These are phyloP conservation scores for Heteromormyrus szaboi DNA, from an alignment of 2,797 vertebrate genomes.

Conservation along the genomic window DNA sequence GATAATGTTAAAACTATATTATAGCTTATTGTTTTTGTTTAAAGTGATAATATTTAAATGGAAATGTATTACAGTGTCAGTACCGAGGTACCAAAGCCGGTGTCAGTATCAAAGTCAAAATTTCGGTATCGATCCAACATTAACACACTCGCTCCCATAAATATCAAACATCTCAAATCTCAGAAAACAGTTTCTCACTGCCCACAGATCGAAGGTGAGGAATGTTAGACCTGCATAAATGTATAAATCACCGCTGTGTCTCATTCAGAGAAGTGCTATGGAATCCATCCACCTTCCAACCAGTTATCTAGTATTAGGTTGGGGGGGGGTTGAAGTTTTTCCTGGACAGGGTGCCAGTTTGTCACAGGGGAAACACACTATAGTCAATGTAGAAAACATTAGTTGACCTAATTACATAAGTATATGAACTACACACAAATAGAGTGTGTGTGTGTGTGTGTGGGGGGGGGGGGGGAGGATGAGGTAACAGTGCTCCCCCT, in stretches of 20 bases:
- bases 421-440: not conserved
- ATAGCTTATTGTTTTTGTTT: not conserved
- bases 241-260: not conserved
- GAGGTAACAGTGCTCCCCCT: not conserved
- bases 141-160: not conserved
- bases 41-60: not conserved
- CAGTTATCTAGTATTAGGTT: not conserved
- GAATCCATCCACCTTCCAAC: not conserved
- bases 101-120: not conserved
- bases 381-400: not conserved
- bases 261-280: not conserved
- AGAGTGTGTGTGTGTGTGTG: not conserved
- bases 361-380: not conserved
- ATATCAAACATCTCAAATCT: not conserved
- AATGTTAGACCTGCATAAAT: not conserved
- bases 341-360: not conserved
- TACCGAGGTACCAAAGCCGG: not conserved
- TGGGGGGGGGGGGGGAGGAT: too few species aligned
- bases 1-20: not conserved
- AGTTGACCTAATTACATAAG: not conserved
- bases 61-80: not conserved
- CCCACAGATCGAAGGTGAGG: not conserved
- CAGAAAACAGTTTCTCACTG: not conserved
- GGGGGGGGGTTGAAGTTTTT: not conserved
- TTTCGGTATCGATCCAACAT: not conserved